Percentiles rank a stretch among this genome's conserved stretches.
phyloP scores from a whole-genome alignment of 2,113 vertebrate genomes.

The Phoxinus phoxinus region DNA sequence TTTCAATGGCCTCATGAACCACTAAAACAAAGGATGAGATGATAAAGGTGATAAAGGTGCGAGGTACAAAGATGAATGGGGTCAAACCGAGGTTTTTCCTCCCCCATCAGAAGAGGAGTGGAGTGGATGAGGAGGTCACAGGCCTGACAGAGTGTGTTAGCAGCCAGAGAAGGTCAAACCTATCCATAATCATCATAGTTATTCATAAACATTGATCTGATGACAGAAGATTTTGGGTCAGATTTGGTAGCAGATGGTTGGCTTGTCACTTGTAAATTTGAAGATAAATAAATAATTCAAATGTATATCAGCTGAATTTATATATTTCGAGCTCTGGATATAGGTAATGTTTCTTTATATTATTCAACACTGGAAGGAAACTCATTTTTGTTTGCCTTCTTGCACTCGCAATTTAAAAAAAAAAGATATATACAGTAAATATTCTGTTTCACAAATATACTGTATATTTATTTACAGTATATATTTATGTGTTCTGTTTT shows the following conservation, averaged over 20 bases:
- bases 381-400: background rate
- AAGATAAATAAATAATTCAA: background rate
- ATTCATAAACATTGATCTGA: background rate
- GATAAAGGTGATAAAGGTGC: no score
- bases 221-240: background rate
- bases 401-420: no score
- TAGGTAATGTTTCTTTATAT: background rate
- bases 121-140: slow-evolving; percentile 12
- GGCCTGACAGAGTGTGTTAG: background rate
- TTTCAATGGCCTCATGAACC: background rate
- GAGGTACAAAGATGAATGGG: background rate
- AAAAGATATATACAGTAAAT: no score
- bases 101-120: slow-evolving; percentile 45
- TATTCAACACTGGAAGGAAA: background rate
- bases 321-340: background rate
- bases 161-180: background rate
- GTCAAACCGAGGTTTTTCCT: slow-evolving; percentile 6
- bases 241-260: background rate
- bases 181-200: background rate
- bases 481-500: no score
- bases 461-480: no score
- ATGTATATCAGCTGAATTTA: background rate
- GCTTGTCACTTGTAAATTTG: background rate
- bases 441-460: no score
- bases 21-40: background rate